A percentile compares a stretch with the other conserved stretches of the same genome.
Evolutionary conservation across 2,888 invertebrate genomes (phyloP).

Genomic region (Drosophila paranaensis): DNA sequence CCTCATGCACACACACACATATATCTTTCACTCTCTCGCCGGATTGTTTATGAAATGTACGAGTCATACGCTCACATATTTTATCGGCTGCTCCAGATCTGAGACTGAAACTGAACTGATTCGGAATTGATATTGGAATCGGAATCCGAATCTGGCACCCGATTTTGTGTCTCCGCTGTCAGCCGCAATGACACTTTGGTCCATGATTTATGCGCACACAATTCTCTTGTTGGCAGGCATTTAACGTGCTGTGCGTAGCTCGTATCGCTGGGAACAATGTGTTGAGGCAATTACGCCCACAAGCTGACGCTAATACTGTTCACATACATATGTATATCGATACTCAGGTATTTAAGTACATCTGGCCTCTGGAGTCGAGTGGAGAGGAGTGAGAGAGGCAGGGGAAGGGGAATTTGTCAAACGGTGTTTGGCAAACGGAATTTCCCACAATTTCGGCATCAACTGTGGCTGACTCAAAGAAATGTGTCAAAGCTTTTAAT

Average conservation of each 20-base stretch:
- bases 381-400: background rate
- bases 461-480: constrained; percentile 39
- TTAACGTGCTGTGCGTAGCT: constrained; percentile 54
- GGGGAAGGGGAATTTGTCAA: constrained; percentile 48
- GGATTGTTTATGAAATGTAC: constrained; percentile 47
- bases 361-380: constrained; percentile 6
- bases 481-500: constrained; percentile 54
- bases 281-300: constrained; percentile 78
- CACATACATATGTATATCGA: constrained; percentile 9
- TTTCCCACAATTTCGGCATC: constrained; percentile 59
- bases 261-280: constrained; percentile 47
- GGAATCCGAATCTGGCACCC: constrained; percentile 64
- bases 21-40: constrained; percentile 22
- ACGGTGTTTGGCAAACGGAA: constrained; percentile 60
- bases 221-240: constrained; percentile 64
- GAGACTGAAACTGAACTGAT: constrained; percentile 36
- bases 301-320: constrained; percentile 34
- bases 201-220: constrained; percentile 69
- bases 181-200: constrained; percentile 65
- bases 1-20: background rate
- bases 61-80: constrained; percentile 51
- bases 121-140: constrained; percentile 51
- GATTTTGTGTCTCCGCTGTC: constrained; percentile 68
- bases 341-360: constrained; percentile 9
- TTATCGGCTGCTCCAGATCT: constrained; percentile 66